phyloP scores from a whole-genome alignment of 2,888 invertebrate species.

The Agelastica alni region DNA sequence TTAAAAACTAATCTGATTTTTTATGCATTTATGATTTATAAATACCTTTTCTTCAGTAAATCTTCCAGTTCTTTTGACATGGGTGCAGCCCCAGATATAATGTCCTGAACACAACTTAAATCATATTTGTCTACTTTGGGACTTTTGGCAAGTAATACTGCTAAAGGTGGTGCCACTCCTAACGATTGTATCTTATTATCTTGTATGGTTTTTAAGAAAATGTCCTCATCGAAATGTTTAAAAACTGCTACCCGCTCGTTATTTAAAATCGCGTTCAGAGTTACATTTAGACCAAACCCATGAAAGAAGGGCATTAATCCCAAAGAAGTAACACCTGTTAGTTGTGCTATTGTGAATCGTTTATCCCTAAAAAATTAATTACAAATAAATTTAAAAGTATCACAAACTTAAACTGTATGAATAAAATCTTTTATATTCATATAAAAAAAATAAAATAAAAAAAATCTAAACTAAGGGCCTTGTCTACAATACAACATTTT shows the following conservation, averaged over 20 bases:
- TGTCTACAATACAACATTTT: too few species aligned
- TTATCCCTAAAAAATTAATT: constrained; percentile 12
- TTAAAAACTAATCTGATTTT: too few species aligned
- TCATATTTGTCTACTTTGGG: constrained; percentile 77
- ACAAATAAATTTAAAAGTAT: constrained; percentile 12
- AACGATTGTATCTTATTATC: constrained; percentile 63
- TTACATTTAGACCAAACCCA: constrained; percentile 72
- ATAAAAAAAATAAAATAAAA: too few species aligned
- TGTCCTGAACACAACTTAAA: constrained; percentile 67
- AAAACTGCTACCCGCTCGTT: constrained; percentile 60
- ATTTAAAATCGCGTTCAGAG: constrained; percentile 63
- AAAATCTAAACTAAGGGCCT: too few species aligned
- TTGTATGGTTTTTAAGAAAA: constrained; percentile 71
- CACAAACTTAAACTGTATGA: too few species aligned
- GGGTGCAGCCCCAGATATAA: constrained; percentile 82
- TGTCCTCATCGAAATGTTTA: constrained; percentile 63
- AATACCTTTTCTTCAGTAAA: constrained; percentile 61
- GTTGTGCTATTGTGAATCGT: neutral
- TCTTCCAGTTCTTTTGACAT: constrained; percentile 71
- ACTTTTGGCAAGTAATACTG: constrained; percentile 81
- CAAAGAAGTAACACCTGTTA: constrained; percentile 44
- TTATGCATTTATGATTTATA: too few species aligned
- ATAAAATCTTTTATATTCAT: too few species aligned
- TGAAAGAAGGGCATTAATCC: constrained; percentile 83
- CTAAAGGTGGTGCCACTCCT: constrained; percentile 77